Conservation (phyloP, 2,888 invertebrate genomes). For the Lydus trimaculatus region DNA sequence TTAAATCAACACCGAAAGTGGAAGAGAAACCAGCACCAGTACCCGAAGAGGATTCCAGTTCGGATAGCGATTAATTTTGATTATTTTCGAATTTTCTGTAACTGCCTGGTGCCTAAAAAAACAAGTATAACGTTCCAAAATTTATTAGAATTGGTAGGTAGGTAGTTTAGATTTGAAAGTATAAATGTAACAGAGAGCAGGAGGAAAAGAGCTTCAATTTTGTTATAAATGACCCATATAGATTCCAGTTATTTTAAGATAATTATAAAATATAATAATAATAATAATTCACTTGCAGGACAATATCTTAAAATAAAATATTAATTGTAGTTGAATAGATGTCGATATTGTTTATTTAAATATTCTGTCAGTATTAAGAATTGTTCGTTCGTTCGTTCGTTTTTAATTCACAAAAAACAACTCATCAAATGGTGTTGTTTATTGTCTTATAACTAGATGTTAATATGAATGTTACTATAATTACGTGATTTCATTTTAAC, state of each 20-base stretch:
- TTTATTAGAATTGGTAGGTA: background rate
- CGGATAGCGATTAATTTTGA: slow-evolving; percentile 60
- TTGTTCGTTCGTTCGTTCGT: background rate
- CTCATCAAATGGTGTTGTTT: slow-evolving; percentile 6
- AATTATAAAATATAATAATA: background rate
- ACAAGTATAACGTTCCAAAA: slow-evolving; percentile 13
- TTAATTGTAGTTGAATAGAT: slow-evolving; percentile 13
- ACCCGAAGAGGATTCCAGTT: slow-evolving; percentile 58
- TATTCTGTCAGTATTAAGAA: background rate
- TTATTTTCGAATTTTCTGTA: slow-evolving; percentile 1
- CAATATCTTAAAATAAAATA: slow-evolving; percentile 26
- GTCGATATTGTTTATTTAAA: slow-evolving; percentile 1
- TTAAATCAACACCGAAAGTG: slow-evolving; percentile 58
- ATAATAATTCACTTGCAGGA: slow-evolving; percentile 22
- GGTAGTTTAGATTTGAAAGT: background rate
- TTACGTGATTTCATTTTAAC: slow-evolving; percentile 32
- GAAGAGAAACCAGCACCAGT: slow-evolving; percentile 53
- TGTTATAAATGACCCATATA: slow-evolving; percentile 15
- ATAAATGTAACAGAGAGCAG: background rate
- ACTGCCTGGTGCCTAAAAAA: slow-evolving; percentile 14
- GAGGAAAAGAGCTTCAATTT: slow-evolving; percentile 14
- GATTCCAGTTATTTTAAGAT: slow-evolving; percentile 14
- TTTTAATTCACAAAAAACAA: background rate
- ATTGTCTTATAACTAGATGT: slow-evolving; percentile 7
- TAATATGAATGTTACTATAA: slow-evolving; percentile 25